Percentiles rank a stretch among this genome's conserved stretches.
Evolutionary conservation across 2,797 vertebrate species (phyloP).

Genomic region (Eulemur mongoz): DNA sequence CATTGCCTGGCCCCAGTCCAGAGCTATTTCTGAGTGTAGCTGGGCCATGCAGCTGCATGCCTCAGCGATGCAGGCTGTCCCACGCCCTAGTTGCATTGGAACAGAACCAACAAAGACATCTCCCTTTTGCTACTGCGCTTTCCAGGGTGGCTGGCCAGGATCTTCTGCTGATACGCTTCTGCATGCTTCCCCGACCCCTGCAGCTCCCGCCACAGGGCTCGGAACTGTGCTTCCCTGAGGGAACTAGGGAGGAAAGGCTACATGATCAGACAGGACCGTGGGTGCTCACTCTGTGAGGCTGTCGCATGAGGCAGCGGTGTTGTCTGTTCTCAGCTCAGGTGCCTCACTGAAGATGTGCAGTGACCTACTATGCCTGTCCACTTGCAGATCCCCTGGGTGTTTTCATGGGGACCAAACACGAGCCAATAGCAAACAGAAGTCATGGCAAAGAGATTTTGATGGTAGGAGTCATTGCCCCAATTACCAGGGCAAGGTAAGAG

Average conservation of each 20-base stretch:
- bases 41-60: not conserved
- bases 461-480: not conserved
- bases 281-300: not conserved
- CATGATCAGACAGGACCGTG: not conserved
- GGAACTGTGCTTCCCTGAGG: not conserved
- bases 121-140: accelerated
- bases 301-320: accelerated
- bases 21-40: not conserved
- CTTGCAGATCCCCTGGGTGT: not conserved
- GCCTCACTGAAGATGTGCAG: not conserved
- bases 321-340: not conserved
- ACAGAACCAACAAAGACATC: not conserved
- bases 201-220: not conserved
- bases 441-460: not conserved
- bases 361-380: not conserved
- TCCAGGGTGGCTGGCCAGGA: not conserved
- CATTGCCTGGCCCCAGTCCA: not conserved
- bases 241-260: not conserved
- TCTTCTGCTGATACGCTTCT: not conserved
- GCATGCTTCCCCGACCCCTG: not conserved
- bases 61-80: not conserved
- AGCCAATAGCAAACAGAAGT: not conserved
- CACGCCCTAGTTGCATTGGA: accelerated
- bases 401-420: not conserved
- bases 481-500: no score